Evolutionary conservation across 2,797 vertebrate species (phyloP).

Genomic region (Coranthus polyacanthus): DNA sequence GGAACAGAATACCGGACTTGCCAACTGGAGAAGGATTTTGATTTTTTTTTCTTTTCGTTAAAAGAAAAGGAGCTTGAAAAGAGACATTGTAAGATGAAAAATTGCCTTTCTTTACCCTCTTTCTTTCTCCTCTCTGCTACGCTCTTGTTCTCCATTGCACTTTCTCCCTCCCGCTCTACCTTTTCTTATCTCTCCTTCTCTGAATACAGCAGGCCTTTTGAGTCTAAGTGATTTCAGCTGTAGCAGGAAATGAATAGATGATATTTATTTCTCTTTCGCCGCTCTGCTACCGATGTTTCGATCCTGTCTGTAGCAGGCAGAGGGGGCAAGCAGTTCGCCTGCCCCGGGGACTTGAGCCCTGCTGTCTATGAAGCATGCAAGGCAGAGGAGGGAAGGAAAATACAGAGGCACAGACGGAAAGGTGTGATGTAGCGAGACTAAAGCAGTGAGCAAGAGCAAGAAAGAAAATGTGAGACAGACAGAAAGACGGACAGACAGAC

Average conservation of each 20-base stretch:
- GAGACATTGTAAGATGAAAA: constrained; percentile 76
- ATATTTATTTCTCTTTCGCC: constrained; percentile 76
- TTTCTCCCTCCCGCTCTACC: constrained; percentile 61
- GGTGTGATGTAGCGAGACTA: constrained; percentile 66
- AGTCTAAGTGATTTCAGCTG: constrained; percentile 83
- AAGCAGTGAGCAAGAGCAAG: constrained; percentile 47
- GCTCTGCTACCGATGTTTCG: constrained; percentile 57
- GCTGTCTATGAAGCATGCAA: constrained; percentile 71
- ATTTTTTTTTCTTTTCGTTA: constrained; percentile 60
- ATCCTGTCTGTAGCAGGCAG: constrained; percentile 62
- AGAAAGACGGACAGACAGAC: constrained; percentile 43
- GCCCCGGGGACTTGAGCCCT: constrained; percentile 70
- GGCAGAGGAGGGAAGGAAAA: constrained; percentile 69
- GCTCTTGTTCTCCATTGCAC: constrained; percentile 44
- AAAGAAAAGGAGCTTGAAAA: constrained; percentile 76
- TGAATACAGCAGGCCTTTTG: constrained; percentile 69
- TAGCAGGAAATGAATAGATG: constrained; percentile 82
- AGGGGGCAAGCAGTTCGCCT: constrained; percentile 65
- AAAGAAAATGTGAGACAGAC: constrained; percentile 73
- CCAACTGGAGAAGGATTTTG: constrained; percentile 78
- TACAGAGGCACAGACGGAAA: constrained; percentile 59
- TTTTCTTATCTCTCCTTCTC: constrained; percentile 65
- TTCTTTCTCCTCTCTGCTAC: constrained; percentile 41
- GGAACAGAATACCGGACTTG: constrained; percentile 81
- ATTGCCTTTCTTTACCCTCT: constrained; percentile 63